Evolutionary conservation across 2,888 invertebrate genomes (phyloP).

Genomic region (Augiades crinisus): DNA sequence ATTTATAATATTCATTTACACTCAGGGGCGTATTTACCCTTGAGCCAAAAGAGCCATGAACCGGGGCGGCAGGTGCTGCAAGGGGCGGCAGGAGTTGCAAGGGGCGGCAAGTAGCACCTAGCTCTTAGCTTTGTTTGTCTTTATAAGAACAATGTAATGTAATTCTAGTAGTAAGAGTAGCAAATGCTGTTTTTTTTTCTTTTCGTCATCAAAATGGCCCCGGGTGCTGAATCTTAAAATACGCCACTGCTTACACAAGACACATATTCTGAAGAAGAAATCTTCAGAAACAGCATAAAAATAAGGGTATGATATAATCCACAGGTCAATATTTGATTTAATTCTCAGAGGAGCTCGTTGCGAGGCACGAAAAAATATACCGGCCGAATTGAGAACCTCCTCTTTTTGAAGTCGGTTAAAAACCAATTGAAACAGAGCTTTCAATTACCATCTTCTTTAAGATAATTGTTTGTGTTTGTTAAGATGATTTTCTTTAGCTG

Average conservation of each 20-base stretch:
- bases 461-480: conserved; percentile 27
- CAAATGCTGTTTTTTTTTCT: background rate
- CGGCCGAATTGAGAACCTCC: too few species aligned
- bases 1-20: conserved; percentile 28
- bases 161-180: too few species aligned
- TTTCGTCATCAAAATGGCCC: background rate
- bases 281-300: conserved; percentile 4
- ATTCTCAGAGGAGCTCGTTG: conserved; percentile 2
- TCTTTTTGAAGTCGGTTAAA: too few species aligned
- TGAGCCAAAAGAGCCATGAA: too few species aligned
- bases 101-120: too few species aligned
- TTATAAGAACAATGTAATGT: too few species aligned
- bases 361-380: too few species aligned
- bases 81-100: too few species aligned
- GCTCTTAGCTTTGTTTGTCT: too few species aligned
- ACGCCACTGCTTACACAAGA: background rate
- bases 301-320: conserved; percentile 3
- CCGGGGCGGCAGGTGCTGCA: too few species aligned
- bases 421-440: conserved; percentile 12
- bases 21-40: too few species aligned
- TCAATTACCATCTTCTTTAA: conserved; percentile 26
- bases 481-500: conserved; percentile 15
- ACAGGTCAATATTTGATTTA: conserved; percentile 7
- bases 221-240: conserved; percentile 18
- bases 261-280: too few species aligned